These are phyloP conservation scores for Hirtodrosophila histrioides DNA, from an alignment of 2,888 invertebrate genomes.

Conservation along the genomic window DNA sequence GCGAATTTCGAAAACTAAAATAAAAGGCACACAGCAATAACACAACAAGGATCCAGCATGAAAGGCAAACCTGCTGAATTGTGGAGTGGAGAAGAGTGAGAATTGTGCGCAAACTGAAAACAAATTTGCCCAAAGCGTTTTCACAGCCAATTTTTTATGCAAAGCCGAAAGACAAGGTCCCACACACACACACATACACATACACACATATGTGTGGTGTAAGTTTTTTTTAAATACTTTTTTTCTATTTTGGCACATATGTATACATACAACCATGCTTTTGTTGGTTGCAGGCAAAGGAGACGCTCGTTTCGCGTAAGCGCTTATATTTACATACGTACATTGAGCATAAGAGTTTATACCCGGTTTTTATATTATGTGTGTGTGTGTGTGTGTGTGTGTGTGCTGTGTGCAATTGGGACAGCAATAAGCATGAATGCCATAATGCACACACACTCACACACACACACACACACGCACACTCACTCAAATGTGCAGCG, in stretches of 20 bases:
- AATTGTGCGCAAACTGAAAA: slow-evolving; percentile 60
- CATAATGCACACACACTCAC: slow-evolving; percentile 40
- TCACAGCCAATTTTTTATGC: slow-evolving; percentile 81
- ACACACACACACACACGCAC: slow-evolving; percentile 14
- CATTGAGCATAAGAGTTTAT: slow-evolving; percentile 8
- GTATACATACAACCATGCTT: slow-evolving; percentile 60
- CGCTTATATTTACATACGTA: slow-evolving; percentile 20
- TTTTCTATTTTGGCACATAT: slow-evolving; percentile 60
- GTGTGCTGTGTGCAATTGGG: slow-evolving; percentile 50
- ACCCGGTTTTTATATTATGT: slow-evolving; percentile 7
- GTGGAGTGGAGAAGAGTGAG: slow-evolving; percentile 16
- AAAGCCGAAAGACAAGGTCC: slow-evolving; percentile 71
- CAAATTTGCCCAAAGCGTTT: slow-evolving; percentile 78
- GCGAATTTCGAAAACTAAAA: slow-evolving; percentile 29
- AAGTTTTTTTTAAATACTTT: slow-evolving; percentile 17
- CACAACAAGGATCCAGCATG: slow-evolving; percentile 34
- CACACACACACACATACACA: slow-evolving; percentile 23
- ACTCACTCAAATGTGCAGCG: slow-evolving; percentile 22
- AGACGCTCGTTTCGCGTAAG: slow-evolving; percentile 32
- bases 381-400: slow-evolving; percentile 8
- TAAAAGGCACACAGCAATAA: slow-evolving; percentile 16
- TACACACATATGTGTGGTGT: slow-evolving; percentile 20
- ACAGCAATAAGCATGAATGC: slow-evolving; percentile 67
- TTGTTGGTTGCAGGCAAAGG: slow-evolving; percentile 52
- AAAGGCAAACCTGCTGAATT: slow-evolving; percentile 44